phyloP scores from a whole-genome alignment of 2,113 vertebrate species.

The Lampris incognitus region DNA sequence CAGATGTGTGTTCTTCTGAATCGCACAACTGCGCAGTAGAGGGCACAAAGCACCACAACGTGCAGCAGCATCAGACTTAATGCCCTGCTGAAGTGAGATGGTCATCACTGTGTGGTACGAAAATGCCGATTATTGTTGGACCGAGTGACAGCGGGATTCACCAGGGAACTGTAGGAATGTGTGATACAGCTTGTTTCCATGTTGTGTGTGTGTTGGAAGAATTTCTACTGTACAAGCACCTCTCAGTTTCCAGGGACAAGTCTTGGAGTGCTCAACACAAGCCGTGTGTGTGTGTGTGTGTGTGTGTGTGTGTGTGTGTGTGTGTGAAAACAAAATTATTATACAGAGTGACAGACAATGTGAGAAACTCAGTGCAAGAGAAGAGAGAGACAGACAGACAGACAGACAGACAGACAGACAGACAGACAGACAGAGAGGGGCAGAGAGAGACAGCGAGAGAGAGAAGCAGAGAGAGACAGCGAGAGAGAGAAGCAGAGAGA shows the following conservation, averaged over 20 bases:
- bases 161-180: not conserved
- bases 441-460: no score
- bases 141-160: conserved; percentile 43
- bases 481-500: no score
- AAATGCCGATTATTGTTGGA: conserved; percentile 55
- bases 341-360: conserved; percentile 49
- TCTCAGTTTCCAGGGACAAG: no score
- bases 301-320: conserved; percentile 1
- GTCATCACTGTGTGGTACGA: conserved; percentile 10
- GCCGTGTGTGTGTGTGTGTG: conserved; percentile 14
- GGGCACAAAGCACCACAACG: conserved; percentile 18
- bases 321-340: conserved; percentile 45
- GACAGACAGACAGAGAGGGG: not conserved
- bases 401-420: not conserved
- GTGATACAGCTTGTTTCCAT: conserved; percentile 53
- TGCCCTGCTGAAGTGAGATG: not conserved
- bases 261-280: no score
- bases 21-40: conserved; percentile 17
- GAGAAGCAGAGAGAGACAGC: no score
- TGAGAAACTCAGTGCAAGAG: conserved; percentile 24
- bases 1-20: conserved; percentile 43
- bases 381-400: not conserved
- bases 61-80: conserved; percentile 41
- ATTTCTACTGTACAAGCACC: no score
- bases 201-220: conserved; percentile 12